Percentiles rank a stretch among this genome's conserved stretches.
These are phyloP conservation scores for Podarcis raffonei DNA, from an alignment of 2,113 vertebrate species.

Conservation along the genomic window DNA sequence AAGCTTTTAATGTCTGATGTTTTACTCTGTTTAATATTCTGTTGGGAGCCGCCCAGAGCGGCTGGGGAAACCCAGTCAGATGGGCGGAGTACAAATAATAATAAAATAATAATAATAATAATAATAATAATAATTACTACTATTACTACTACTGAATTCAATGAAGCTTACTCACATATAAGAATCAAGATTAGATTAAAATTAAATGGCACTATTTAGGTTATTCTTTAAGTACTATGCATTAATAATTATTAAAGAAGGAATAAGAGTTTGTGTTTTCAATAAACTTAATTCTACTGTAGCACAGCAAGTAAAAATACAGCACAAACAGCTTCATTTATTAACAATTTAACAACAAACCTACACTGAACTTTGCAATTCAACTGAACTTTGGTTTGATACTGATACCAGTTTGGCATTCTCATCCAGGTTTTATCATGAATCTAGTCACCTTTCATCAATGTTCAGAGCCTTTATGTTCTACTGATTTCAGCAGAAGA, in stretches of 20 bases:
- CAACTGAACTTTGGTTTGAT: background rate
- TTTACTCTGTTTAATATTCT: too few relatives aligned
- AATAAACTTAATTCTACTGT: background rate
- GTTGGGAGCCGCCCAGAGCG: too few relatives aligned
- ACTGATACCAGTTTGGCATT: background rate
- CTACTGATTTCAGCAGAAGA: background rate
- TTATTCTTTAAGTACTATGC: background rate
- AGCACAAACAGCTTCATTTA: background rate
- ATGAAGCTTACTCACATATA: background rate
- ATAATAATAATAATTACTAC: too few relatives aligned
- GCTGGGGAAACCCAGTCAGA: too few relatives aligned
- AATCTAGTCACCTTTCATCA: background rate
- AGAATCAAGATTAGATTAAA: background rate
- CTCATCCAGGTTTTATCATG: background rate
- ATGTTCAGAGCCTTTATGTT: background rate
- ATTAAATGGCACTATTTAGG: background rate
- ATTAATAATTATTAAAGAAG: background rate
- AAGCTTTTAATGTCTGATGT: too few relatives aligned
- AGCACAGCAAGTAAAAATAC: background rate
- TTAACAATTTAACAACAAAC: background rate
- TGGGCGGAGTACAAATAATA: too few relatives aligned
- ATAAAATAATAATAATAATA: too few relatives aligned
- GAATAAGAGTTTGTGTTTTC: background rate
- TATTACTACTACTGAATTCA: background rate
- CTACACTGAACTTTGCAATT: background rate